A percentile compares a stretch with the other conserved stretches of the same genome.
These are phyloP conservation scores for Conopomorpha cramerella DNA, from an alignment of 1,140 invertebrate genomes.

Conservation along the genomic window DNA sequence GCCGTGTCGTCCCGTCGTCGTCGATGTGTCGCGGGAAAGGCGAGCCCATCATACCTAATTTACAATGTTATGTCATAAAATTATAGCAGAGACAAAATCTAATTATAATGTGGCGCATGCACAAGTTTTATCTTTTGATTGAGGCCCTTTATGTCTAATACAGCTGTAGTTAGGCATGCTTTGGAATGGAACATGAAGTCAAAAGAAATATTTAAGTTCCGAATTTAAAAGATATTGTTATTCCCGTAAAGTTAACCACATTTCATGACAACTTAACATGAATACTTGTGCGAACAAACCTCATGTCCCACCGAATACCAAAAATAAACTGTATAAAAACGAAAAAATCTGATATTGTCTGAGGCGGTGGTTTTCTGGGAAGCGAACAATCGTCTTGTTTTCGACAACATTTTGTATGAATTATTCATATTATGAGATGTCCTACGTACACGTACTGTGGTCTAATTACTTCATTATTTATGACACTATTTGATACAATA, in stretches of 20 bases:
- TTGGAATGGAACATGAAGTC: background rate
- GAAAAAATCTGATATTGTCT: background rate
- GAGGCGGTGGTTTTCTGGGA: conserved; percentile 18
- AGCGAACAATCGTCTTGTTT: conserved; percentile 43
- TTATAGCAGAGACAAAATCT: background rate
- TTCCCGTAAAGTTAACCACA: no score
- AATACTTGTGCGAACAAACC: no score
- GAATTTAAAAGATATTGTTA: background rate
- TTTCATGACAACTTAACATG: no score
- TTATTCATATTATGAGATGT: conserved; percentile 42
- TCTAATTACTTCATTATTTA: conserved; percentile 15
- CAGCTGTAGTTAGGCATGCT: background rate
- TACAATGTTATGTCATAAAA: conserved; percentile 6
- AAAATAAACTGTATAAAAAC: background rate
- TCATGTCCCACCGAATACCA: background rate
- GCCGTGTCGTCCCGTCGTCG: no score
- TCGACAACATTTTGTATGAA: conserved; percentile 31
- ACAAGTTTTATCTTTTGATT: background rate
- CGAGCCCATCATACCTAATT: conserved; percentile 34
- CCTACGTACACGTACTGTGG: conserved; percentile 16
- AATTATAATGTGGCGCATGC: background rate
- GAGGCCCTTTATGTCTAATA: background rate
- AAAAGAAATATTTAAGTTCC: background rate
- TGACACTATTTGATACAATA: background rate
- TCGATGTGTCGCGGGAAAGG: no score